These are phyloP conservation scores for Spodoptera exigua DNA, from an alignment of 2,888 invertebrate genomes.

Conservation along the genomic window DNA sequence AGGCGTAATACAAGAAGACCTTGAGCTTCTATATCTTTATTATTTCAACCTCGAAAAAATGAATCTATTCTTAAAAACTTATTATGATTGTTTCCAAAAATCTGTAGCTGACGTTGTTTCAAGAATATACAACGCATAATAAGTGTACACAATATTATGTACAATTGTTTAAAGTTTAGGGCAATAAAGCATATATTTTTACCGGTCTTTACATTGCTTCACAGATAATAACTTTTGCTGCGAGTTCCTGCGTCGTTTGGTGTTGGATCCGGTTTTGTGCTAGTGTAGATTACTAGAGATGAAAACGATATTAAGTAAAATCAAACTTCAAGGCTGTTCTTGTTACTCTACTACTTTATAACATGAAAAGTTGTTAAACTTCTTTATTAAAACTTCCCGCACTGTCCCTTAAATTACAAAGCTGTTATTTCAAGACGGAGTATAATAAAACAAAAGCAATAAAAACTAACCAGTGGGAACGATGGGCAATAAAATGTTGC, in stretches of 20 bases:
- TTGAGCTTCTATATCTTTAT: conserved; percentile 21
- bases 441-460: conserved; percentile 47
- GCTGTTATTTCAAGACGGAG: conserved; percentile 36
- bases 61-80: conserved; percentile 33
- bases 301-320: not conserved
- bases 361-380: conserved; percentile 17
- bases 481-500: conserved; percentile 20
- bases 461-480: conserved; percentile 37
- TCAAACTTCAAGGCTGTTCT: conserved; percentile 7
- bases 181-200: conserved; percentile 43
- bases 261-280: too few relatives aligned
- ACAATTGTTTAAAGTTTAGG: conserved; percentile 36
- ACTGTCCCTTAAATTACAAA: conserved; percentile 32
- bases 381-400: conserved; percentile 19
- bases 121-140: conserved; percentile 4
- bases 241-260: too few relatives aligned
- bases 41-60: conserved; percentile 29
- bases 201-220: conserved; percentile 17
- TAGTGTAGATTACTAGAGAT: too few relatives aligned
- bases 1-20: conserved; percentile 12
- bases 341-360: conserved; percentile 5
- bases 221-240: conserved; percentile 17
- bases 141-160: conserved; percentile 28
- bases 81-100: conserved; percentile 37
- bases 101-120: conserved; percentile 10